Percentiles rank a stretch among this genome's conserved stretches.
Conservation (phyloP, 2,888 invertebrate genomes). For the Limnephilus auricula region DNA sequence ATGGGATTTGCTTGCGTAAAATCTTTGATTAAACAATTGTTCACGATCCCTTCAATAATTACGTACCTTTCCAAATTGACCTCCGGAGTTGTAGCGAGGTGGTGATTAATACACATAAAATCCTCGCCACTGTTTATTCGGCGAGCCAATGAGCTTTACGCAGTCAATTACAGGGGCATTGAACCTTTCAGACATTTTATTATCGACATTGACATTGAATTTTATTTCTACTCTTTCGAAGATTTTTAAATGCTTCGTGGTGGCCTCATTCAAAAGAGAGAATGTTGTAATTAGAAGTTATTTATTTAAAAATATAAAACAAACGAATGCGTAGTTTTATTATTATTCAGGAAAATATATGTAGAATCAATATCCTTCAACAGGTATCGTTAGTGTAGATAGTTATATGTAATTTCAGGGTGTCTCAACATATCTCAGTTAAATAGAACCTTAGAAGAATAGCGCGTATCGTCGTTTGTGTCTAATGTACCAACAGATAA, state of each 20-base stretch:
- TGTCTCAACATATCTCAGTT: too few species aligned
- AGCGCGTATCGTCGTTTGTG: too few species aligned
- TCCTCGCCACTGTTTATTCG: constrained; percentile 1
- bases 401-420: too few species aligned
- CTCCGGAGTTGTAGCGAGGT: constrained; percentile 8
- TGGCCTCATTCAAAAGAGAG: neutral
- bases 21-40: neutral
- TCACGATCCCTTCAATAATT: neutral
- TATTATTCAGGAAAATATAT: too few species aligned
- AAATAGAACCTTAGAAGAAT: too few species aligned
- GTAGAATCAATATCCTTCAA: too few species aligned
- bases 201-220: neutral
- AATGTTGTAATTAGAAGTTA: neutral
- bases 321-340: too few species aligned
- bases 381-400: too few species aligned
- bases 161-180: neutral
- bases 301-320: too few species aligned
- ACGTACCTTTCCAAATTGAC: neutral
- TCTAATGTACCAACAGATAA: too few species aligned
- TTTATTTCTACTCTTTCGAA: neutral
- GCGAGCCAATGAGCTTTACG: neutral
- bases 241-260: neutral
- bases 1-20: neutral
- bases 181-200: neutral
- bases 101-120: constrained; percentile 4